phyloP scores from a whole-genome alignment of 1,140 invertebrate genomes.

The Drosophila erecta region DNA sequence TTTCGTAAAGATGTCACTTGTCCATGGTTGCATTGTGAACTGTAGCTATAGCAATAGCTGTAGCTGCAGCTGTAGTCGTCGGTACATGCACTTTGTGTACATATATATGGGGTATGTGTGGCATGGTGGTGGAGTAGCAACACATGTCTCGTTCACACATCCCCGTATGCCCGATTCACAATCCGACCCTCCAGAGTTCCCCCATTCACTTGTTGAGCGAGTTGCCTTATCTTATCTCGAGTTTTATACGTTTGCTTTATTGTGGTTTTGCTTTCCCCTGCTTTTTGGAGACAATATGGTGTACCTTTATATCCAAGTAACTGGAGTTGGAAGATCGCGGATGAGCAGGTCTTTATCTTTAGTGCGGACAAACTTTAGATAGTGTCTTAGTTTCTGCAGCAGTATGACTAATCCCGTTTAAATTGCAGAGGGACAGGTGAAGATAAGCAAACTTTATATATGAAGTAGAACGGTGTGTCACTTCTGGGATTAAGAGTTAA shows the following conservation, averaged over 20 bases:
- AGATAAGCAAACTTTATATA: background rate
- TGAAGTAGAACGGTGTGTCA: background rate
- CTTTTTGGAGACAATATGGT: constrained; percentile 36
- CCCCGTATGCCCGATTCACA: constrained; percentile 6
- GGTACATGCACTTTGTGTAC: background rate
- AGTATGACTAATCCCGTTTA: constrained; percentile 21
- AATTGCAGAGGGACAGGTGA: background rate
- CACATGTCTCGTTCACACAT: constrained; percentile 9
- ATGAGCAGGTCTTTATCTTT: constrained; percentile 45
- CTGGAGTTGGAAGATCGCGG: constrained; percentile 9
- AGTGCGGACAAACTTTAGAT: constrained; percentile 9
- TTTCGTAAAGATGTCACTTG: constrained; percentile 61
- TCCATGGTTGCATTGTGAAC: constrained; percentile 59
- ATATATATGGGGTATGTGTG: too few species aligned
- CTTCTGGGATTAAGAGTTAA: background rate
- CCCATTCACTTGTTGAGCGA: constrained; percentile 78
- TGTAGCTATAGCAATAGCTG: constrained; percentile 14
- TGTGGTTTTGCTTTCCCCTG: constrained; percentile 50
- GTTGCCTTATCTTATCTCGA: constrained; percentile 72
- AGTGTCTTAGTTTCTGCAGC: constrained; percentile 3
- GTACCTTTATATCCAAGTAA: constrained; percentile 24
- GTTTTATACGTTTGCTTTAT: constrained; percentile 72
- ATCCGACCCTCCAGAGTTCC: background rate
- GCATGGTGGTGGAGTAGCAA: background rate
- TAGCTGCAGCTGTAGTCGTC: background rate